Base-by-base conservation (phyloP, 2,888 invertebrate genomes). In the Athalia cordata region DNA sequence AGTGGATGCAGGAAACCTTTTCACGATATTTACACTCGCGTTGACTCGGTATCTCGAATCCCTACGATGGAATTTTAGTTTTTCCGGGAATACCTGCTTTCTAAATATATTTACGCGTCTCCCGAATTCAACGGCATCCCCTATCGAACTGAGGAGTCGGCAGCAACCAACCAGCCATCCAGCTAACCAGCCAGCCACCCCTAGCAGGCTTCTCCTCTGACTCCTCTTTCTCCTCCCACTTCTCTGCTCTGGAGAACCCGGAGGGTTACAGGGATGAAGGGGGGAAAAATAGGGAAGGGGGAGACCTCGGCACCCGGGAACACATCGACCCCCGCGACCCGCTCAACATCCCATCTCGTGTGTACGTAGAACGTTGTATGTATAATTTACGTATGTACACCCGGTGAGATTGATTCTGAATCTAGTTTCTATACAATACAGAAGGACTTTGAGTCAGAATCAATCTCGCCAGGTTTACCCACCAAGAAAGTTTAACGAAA, bases 81-180 rank as follows among this genome's bases (percentile, higher is more conserved):
- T 29, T 29, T 29, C 29, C 29, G 29, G 29, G 29, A 29, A 29
- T 29, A 29, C 29, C 29, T 29, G 29, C 0, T 29, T 29, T 29
- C 29, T 1, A 29, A 29, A 29, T 29, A 29, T 29, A 29, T 29
- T 29, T 29, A 47, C 57, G 13, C 72, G 57, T 59, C 72, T 78
- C 45, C 79, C 82, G 83, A 81, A 81, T 83, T 81, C 80, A 80
- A 59, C 76, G 80, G 79, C 82, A 83, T 82, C 78, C 83, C 83
- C 81, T 85, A 84, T 84, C 83, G 85, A 84, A 84, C 84, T 84
- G 81, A 84, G 78, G 70, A 77, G 77, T 79, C 67, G 61, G 65
- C 75, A 61, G 59, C 72, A 29, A 29, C 59, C 72, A 45, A 45
- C 45, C 5, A 72, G 59, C 57, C 45, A 47, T 52, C 72, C 72